A percentile compares a stretch with the other conserved stretches of the same genome.
phyloP scores from a whole-genome alignment of 2,797 vertebrate genomes.

The Acanthornis magna region DNA sequence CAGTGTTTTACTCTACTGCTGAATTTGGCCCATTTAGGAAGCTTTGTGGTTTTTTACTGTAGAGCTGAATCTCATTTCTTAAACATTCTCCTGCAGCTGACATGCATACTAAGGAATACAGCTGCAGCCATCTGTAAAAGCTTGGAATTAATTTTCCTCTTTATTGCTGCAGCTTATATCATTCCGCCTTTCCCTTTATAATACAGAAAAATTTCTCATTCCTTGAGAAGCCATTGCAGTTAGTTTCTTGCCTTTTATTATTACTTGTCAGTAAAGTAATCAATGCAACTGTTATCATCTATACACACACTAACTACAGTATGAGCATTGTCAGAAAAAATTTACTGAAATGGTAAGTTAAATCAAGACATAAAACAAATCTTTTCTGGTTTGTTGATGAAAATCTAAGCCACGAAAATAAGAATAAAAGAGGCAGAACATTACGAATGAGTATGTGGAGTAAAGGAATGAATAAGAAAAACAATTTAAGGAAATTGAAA shows the following conservation, averaged over 20 bases:
- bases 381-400: neutral
- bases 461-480: neutral
- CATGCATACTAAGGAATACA: conserved; percentile 1
- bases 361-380: neutral
- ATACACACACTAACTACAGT: neutral
- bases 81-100: conserved; percentile 23
- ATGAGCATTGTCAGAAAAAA: neutral
- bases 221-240: conserved; percentile 14
- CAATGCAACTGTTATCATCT: neutral
- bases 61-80: neutral
- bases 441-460: neutral
- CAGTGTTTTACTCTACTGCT: neutral
- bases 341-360: conserved; percentile 20
- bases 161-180: conserved; percentile 50
- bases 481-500: neutral
- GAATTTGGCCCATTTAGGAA: conserved; percentile 15
- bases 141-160: conserved; percentile 57
- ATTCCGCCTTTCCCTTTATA: conserved; percentile 3
- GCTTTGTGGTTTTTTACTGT: neutral
- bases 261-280: conserved; percentile 41
- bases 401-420: conserved; percentile 12
- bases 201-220: neutral
- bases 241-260: neutral
- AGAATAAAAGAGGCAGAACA: neutral
- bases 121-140: conserved; percentile 47